phyloP scores from a whole-genome alignment of 2,113 vertebrate species.

The Morone chrysops region DNA sequence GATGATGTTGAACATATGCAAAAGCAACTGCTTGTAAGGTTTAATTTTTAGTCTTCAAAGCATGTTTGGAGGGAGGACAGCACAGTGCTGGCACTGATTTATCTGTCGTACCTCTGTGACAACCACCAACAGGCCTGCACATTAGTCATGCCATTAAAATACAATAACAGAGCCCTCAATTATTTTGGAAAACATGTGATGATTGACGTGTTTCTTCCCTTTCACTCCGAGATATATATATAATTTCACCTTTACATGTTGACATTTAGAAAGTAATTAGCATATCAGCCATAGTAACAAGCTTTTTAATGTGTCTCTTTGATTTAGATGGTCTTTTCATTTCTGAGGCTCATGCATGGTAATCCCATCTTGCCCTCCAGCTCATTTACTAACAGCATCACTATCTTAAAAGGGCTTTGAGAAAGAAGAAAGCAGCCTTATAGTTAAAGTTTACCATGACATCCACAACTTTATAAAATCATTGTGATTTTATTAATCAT shows the following conservation, averaged over 20 bases:
- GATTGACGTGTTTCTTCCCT: slow-evolving; percentile 58
- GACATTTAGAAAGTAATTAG: slow-evolving; percentile 71
- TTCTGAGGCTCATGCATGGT: slow-evolving; percentile 53
- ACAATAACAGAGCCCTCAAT: slow-evolving; percentile 57
- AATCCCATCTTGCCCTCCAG: slow-evolving; percentile 52
- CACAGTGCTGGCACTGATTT: slow-evolving; percentile 19
- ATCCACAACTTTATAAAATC: slow-evolving; percentile 22
- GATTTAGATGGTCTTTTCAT: slow-evolving; percentile 68
- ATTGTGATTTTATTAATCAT: neutral
- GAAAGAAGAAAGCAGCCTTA: slow-evolving; percentile 6
- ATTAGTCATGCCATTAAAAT: slow-evolving; percentile 65
- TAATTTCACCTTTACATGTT: slow-evolving; percentile 71
- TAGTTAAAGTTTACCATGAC: slow-evolving; percentile 26
- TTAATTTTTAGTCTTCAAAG: slow-evolving; percentile 13
- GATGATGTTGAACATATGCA: slow-evolving; percentile 28
- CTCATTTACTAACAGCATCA: slow-evolving; percentile 42
- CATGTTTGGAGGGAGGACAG: slow-evolving; percentile 31
- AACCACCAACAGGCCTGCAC: slow-evolving; percentile 33
- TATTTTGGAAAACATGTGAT: slow-evolving; percentile 52
- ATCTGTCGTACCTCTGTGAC: slow-evolving; percentile 44
- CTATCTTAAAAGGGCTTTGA: slow-evolving; percentile 37
- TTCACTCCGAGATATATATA: slow-evolving; percentile 55
- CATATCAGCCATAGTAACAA: slow-evolving; percentile 56
- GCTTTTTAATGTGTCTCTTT: slow-evolving; percentile 63
- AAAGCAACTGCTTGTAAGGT: slow-evolving; percentile 20